Percentiles rank a stretch among this genome's conserved stretches.
phyloP scores from a whole-genome alignment of 2,888 invertebrate genomes.

The Conus canariensis region DNA sequence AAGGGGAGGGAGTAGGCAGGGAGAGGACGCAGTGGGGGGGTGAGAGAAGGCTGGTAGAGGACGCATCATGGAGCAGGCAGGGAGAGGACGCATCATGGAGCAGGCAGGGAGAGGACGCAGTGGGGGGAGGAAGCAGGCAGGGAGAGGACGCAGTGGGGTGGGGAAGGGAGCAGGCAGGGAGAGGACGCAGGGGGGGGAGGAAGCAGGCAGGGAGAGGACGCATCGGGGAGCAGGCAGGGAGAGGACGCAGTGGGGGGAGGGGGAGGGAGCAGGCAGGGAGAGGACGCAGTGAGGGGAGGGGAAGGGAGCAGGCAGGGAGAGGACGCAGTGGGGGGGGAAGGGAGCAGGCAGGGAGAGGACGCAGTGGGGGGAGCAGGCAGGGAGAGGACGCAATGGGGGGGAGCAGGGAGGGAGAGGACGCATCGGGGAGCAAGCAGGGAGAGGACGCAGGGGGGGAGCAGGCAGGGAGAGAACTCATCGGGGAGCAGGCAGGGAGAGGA shows the following conservation, averaged over 20 bases:
- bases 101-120: too few relatives aligned
- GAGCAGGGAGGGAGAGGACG: background rate
- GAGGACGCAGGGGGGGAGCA: background rate
- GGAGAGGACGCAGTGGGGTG: background rate
- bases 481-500: background rate
- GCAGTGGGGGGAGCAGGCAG: background rate
- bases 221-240: too few relatives aligned
- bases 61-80: background rate
- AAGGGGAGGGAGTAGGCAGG: too few relatives aligned
- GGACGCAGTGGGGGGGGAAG: too few relatives aligned
- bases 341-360: too few relatives aligned
- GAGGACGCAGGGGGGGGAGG: background rate
- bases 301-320: background rate
- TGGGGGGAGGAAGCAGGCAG: background rate
- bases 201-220: too few relatives aligned
- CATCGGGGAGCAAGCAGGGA: background rate
- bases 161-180: background rate
- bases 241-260: background rate
- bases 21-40: too few relatives aligned
- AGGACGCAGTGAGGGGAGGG: background rate
- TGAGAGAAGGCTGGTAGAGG: background rate
- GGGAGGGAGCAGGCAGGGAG: background rate
- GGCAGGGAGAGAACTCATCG: background rate
- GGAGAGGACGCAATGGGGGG: background rate
- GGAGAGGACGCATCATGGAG: background rate